A percentile compares a stretch with the other conserved stretches of the same genome.
These are phyloP conservation scores for Spea multiplicata DNA, from an alignment of 2,113 vertebrate species.

Conservation along the genomic window DNA sequence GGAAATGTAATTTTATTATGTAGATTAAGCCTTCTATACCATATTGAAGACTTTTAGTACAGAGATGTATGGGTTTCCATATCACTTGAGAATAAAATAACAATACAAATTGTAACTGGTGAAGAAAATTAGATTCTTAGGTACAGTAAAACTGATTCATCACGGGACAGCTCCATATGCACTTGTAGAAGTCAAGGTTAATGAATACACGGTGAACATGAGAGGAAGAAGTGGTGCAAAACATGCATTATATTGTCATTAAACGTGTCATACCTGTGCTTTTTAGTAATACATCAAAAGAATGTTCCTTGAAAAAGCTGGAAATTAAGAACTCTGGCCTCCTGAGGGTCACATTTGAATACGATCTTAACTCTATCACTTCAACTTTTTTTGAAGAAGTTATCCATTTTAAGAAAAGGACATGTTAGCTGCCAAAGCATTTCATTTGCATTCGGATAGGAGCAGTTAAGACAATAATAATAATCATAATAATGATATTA, in stretches of 20 bases:
- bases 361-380: conserved; percentile 20
- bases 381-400: background rate
- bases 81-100: conserved; percentile 30
- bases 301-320: conserved; percentile 37
- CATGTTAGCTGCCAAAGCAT: conserved; percentile 1
- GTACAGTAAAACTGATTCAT: conserved; percentile 41
- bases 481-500: background rate
- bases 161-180: conserved; percentile 23
- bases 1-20: background rate
- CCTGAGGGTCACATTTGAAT: conserved; percentile 38
- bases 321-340: conserved; percentile 32
- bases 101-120: conserved; percentile 5
- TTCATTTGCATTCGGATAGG: background rate
- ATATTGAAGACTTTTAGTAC: background rate
- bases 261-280: conserved; percentile 38
- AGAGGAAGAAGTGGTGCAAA: conserved; percentile 18
- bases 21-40: background rate
- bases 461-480: no score
- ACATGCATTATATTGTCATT: conserved; percentile 40
- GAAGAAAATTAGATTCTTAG: conserved; percentile 30
- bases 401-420: background rate
- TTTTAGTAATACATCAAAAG: conserved; percentile 36
- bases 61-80: conserved; percentile 5
- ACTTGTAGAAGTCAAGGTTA: conserved; percentile 40
- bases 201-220: conserved; percentile 26